A percentile compares a stretch with the other conserved stretches of the same genome.
phyloP scores from a whole-genome alignment of 64 coral and sea anemone genomes.

The Montipora foliosa region DNA sequence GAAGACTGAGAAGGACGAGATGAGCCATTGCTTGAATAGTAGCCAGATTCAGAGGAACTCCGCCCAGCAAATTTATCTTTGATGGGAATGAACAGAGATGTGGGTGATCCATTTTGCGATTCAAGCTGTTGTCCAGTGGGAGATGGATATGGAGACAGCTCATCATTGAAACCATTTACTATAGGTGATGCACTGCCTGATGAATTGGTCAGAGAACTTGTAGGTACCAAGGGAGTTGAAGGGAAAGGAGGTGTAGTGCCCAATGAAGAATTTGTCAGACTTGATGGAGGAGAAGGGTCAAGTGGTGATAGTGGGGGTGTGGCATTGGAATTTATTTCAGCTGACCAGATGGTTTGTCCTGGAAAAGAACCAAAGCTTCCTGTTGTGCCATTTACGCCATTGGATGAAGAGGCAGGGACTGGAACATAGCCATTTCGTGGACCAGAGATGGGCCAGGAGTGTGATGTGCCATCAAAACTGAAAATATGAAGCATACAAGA shows the following conservation, averaged over 20 bases:
- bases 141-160: constrained; percentile 89
- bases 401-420: constrained; percentile 24
- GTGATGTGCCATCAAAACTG: constrained; percentile 76
- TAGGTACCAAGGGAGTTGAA: constrained; percentile 28
- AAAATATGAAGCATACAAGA: background rate
- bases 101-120: constrained; percentile 69
- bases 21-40: constrained; percentile 83
- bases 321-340: constrained; percentile 60
- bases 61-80: constrained; percentile 72
- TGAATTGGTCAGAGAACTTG: constrained; percentile 71
- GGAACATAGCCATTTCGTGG: constrained; percentile 35
- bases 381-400: constrained; percentile 32
- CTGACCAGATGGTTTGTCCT: constrained; percentile 95
- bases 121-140: constrained; percentile 86
- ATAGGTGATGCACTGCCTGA: constrained; percentile 78
- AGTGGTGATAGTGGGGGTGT: constrained; percentile 88
- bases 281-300: constrained; percentile 70
- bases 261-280: constrained; percentile 68
- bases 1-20: constrained; percentile 69
- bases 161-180: constrained; percentile 91
- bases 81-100: constrained; percentile 82
- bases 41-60: constrained; percentile 93
- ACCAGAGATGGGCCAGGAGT: constrained; percentile 80
- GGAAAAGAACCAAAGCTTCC: constrained; percentile 87
- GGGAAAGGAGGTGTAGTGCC: constrained; percentile 65